Evolutionary conservation across 2,888 invertebrate genomes (phyloP), one percentile per base, ranked within the genome.

Genomic region (Formica aserva): DNA sequence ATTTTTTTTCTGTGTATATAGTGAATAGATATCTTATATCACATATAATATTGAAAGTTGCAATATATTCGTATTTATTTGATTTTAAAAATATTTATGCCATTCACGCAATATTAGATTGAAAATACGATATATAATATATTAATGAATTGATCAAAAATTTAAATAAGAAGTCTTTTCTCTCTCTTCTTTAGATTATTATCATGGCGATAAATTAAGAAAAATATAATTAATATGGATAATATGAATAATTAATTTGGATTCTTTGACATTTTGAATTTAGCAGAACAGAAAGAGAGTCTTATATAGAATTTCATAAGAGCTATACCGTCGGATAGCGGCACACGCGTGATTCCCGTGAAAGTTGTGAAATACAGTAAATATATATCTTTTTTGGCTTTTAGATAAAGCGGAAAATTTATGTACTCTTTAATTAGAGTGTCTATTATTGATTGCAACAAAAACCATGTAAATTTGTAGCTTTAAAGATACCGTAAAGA

Each of bases 301-400:
- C 6, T 57, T 9, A 32, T 13, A 57, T 57, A 45, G 4, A 69
- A 22, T 45, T 78, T 13, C 22, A 29, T 45, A 35, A 60, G n/a
- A 38, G 72, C 60, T 80, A 35, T 35, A 72, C 78, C 78, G 78
- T 72, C 78, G 78, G 78, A 80, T 35, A 60, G 13, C 41, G 41
- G 13, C 60, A 60, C 45, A 45, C 22, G 60, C 62, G 74, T 83
- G 78, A 84, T 38, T 32, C 22, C 35, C 9, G 13, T 4, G 52
- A 75, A 62, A n/a, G 15, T 48, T 63, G 41, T 35, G 80, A 76
- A 77, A 57, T n/a, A 5, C 29, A 29, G n/a, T 55, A 69, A 57
- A 11, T 18, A 29, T 26, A 55, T 5, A 41, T 29, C 9, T 57
- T 57, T 69, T 29, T 41, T 57, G 9, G 0, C 18, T 38, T 13